phyloP scores from a whole-genome alignment of 2,113 vertebrate genomes.

The Halcyon malimbica region DNA sequence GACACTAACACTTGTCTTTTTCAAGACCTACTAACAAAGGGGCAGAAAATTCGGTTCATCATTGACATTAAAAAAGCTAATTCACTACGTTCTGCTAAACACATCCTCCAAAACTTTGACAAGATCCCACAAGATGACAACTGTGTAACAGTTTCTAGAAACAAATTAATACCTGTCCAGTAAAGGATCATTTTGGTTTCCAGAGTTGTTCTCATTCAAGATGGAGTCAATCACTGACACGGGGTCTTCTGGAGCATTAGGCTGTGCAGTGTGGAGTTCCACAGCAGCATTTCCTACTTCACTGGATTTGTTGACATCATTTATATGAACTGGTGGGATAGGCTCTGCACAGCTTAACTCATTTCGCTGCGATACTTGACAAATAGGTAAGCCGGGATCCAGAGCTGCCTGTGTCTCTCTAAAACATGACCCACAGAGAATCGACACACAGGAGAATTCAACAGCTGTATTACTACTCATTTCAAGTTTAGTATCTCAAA shows the following conservation, averaged over 20 bases:
- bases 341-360: background rate
- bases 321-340: background rate
- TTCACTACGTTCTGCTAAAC: background rate
- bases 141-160: background rate
- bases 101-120: background rate
- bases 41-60: background rate
- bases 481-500: background rate
- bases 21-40: background rate
- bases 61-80: background rate
- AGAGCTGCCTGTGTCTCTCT: constrained; percentile 25
- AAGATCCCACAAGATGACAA: background rate
- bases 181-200: constrained; percentile 26
- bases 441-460: background rate
- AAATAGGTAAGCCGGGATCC: constrained; percentile 21
- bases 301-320: background rate
- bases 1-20: background rate
- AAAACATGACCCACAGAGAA: background rate
- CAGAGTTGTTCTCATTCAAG: constrained; percentile 50
- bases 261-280: constrained; percentile 35
- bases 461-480: background rate
- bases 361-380: background rate
- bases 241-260: constrained; percentile 34
- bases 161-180: constrained; percentile 57
- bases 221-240: constrained; percentile 65
- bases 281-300: background rate